Percentiles rank a stretch among this genome's conserved stretches.
phyloP scores from a whole-genome alignment of 2,797 vertebrate genomes.

The Cryptoblepharus egeriae region DNA sequence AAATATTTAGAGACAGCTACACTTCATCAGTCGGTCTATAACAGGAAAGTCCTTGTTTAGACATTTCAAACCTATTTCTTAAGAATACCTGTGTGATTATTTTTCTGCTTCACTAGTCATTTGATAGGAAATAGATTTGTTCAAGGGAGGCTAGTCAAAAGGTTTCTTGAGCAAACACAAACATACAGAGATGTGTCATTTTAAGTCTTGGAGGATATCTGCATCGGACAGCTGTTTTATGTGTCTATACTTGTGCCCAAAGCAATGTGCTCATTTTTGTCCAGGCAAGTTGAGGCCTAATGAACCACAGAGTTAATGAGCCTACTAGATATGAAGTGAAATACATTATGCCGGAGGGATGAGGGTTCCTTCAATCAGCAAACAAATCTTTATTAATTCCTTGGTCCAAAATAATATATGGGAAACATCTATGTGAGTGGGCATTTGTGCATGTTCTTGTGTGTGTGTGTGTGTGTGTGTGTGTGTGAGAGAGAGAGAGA shows the following conservation, averaged over 20 bases:
- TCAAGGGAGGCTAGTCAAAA: conserved; percentile 26
- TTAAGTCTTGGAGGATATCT: not conserved
- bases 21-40: conserved; percentile 10
- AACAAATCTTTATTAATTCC: not conserved
- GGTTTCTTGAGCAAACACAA: conserved; percentile 22
- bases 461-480: too few species aligned
- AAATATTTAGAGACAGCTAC: not conserved
- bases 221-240: not conserved
- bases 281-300: not conserved
- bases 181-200: conserved; percentile 28
- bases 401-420: not conserved
- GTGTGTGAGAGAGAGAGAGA: too few species aligned
- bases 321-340: not conserved
- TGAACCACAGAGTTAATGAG: not conserved
- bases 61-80: not conserved
- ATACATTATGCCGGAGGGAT: not conserved
- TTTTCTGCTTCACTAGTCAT: conserved; percentile 21
- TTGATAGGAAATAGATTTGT: conserved; percentile 51
- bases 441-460: too few species aligned
- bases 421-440: not conserved
- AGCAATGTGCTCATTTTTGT: conserved; percentile 8
- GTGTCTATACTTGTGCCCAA: not conserved
- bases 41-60: conserved; percentile 6
- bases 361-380: not conserved
- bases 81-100: conserved; percentile 11